Base-by-base conservation (phyloP, 2,113 vertebrate species). In the Channa argus region DNA sequence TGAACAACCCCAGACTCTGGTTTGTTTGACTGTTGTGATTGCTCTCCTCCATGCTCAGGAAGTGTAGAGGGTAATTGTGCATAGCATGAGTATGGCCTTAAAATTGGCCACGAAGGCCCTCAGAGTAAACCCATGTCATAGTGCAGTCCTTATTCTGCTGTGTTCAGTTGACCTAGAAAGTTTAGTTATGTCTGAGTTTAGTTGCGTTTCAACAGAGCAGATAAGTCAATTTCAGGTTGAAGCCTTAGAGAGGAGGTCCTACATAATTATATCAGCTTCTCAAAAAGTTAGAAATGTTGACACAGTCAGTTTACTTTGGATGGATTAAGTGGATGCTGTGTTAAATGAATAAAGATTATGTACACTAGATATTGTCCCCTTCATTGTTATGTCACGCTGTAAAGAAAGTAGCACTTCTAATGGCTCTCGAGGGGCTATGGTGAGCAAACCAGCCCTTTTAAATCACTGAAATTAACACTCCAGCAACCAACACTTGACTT, bases 401-500 rank as follows among this genome's bases (percentile, higher is more conserved):
- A 71, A 58, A 44, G 77, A 77, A 83, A 77, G 62, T 55, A 46
- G 52, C 59, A 47, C 70, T 51, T 62, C 67, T 75, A 74, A 61
- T 73, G 65, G 62, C 74, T 52, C 64, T 85, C 43, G 43, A 79
- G 71, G 54, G 72, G 62, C 55, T 63, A 60, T 7, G 47, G 55
- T 39, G 65, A 79, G 71, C 54, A 64, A 70, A 76, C 63, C 72
- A 60, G 46, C 64, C 69, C 74, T 76, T 83, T 79, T 71, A 75
- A 82, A 83, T 78, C 55, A 62, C 59, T 70, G 56, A 87, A 86
- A 84, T 77, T 58, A 77, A 84, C 76, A 77, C 77, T 64, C 67
- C 77, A 56, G 54, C 77, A 71, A 64, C 56, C 74, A 64, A 59
- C 85, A 86, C 73, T 86, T 80, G 81, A 89, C 83, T 88, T 72